Percentiles rank a stretch among this genome's conserved stretches.
phyloP scores from a whole-genome alignment of 2,797 vertebrate genomes.

The Linurgus olivaceus region DNA sequence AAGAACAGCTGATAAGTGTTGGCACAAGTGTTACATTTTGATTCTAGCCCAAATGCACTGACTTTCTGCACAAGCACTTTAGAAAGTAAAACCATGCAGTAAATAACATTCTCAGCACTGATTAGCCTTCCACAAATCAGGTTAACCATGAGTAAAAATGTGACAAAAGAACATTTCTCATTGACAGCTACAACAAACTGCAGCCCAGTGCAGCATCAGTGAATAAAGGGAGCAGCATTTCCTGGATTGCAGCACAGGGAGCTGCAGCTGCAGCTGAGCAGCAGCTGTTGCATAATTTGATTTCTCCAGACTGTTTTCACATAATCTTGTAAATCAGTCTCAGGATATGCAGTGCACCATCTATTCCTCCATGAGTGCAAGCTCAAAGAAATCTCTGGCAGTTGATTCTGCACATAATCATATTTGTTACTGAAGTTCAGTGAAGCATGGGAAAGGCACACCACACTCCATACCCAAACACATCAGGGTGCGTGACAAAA shows the following conservation, averaged over 20 bases:
- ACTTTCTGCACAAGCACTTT: neutral
- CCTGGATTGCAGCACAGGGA: neutral
- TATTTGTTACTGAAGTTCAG: neutral
- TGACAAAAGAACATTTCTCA: neutral
- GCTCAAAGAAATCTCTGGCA: neutral
- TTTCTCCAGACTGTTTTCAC: neutral
- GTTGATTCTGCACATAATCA: neutral
- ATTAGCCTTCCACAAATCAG: neutral
- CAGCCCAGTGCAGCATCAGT: neutral
- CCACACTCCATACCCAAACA: neutral
- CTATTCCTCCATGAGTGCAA: neutral
- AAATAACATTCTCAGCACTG: neutral
- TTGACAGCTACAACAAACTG: neutral
- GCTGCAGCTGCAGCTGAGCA: neutral
- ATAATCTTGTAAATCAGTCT: neutral
- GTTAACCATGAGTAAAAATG: neutral
- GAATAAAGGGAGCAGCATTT: neutral
- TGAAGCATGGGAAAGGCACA: neutral
- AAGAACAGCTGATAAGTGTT: neutral
- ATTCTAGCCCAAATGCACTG: neutral
- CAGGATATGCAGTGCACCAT: neutral
- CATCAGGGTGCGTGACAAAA: neutral
- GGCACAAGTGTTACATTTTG: neutral
- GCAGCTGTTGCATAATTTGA: neutral
- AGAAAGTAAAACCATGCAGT: neutral